Conservation (phyloP, 2,888 invertebrate species). For the Pseudococcus viburni region DNA sequence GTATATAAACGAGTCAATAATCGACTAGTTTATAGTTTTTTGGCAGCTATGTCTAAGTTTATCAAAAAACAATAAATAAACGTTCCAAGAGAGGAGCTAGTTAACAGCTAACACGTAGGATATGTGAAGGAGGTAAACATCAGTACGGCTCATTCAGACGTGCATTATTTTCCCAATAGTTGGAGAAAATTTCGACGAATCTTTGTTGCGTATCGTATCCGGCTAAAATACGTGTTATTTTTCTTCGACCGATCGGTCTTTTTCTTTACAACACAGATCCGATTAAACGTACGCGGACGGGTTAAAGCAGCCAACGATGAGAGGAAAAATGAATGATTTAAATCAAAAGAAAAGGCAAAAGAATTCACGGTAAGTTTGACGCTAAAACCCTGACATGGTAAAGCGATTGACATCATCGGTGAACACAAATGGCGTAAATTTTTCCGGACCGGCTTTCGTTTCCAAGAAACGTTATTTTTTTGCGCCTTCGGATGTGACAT, state of each 20-base stretch:
- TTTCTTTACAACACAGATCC: neutral
- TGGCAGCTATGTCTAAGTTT: conserved; percentile 1
- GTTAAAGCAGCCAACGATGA: neutral
- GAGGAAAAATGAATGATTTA: conserved; percentile 44
- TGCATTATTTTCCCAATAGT: neutral
- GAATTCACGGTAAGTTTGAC: conserved; percentile 44
- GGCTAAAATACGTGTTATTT: conserved; percentile 5
- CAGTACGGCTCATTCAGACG: neutral
- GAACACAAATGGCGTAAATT: conserved; percentile 40
- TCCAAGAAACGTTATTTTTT: conserved; percentile 24
- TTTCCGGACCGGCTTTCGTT: conserved; percentile 32
- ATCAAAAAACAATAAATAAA: conserved; percentile 17
- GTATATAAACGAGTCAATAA: conserved; percentile 21
- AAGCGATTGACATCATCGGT: conserved; percentile 40
- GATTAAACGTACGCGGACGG: neutral
- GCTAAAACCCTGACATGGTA: conserved; percentile 33
- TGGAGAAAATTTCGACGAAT: neutral
- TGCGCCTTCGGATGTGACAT: conserved; percentile 38
- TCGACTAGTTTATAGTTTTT: neutral
- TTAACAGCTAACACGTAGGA: conserved; percentile 3
- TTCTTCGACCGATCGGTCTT: neutral
- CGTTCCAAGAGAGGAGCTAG: neutral
- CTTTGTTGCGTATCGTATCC: neutral
- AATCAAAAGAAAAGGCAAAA: conserved; percentile 40
- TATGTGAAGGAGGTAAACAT: neutral